These are phyloP conservation scores for Chiloscyllium punctatum DNA, from an alignment of 2,797 vertebrate genomes.

Conservation along the genomic window DNA sequence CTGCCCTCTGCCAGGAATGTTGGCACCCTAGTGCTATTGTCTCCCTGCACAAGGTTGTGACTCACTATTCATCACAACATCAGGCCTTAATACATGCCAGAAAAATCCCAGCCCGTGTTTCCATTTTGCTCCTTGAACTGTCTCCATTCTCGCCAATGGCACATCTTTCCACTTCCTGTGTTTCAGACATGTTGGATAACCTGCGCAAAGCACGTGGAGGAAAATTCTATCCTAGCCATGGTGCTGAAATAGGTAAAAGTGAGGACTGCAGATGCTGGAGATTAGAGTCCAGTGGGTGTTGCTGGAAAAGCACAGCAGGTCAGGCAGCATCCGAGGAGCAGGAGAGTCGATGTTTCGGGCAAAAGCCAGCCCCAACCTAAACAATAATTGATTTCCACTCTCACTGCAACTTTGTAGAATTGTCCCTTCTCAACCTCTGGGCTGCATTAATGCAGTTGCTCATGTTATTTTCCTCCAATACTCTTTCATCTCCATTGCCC, in stretches of 20 bases:
- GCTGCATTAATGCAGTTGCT: neutral
- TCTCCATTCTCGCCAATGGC: neutral
- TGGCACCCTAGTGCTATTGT: too few species aligned
- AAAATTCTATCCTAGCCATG: neutral
- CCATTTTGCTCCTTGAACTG: neutral
- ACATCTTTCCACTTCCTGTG: neutral
- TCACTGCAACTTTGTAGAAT: neutral
- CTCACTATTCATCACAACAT: too few species aligned
- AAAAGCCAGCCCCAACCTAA: neutral
- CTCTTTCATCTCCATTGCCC: neutral
- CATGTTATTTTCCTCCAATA: neutral
- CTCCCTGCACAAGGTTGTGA: too few species aligned
- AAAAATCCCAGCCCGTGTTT: neutral
- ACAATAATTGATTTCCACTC: neutral
- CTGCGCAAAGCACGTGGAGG: neutral
- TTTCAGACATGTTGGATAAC: neutral
- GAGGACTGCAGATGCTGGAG: too few species aligned
- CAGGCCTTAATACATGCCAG: too few species aligned
- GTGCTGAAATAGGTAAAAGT: neutral
- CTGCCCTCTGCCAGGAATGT: too few species aligned
- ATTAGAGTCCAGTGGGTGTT: too few species aligned
- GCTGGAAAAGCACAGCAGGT: too few species aligned
- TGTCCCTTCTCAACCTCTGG: neutral
- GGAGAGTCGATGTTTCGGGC: too few species aligned
- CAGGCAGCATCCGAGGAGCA: too few species aligned